Evolutionary conservation across 2,888 invertebrate genomes (phyloP).

Genomic region (Andrena marginata): DNA sequence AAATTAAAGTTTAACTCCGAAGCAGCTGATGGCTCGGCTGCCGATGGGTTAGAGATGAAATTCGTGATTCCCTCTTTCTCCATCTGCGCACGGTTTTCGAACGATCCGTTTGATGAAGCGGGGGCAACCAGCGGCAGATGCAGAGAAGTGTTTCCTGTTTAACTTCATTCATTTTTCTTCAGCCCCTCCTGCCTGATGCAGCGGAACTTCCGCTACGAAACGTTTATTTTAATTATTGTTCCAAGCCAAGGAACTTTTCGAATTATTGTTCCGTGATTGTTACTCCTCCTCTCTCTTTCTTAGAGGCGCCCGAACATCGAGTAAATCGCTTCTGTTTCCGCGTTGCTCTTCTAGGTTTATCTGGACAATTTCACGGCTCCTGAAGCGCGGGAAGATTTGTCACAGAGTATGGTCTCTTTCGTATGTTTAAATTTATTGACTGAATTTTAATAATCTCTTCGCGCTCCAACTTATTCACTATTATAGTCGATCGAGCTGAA

Average conservation of each 20-base stretch:
- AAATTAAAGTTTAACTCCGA: conserved; percentile 83
- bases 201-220: conserved; percentile 26
- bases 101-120: conserved; percentile 61
- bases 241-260: conserved; percentile 55
- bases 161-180: conserved; percentile 64
- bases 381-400: conserved; percentile 1
- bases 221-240: conserved; percentile 65
- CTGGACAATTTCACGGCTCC: conserved; percentile 14
- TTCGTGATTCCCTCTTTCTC: conserved; percentile 64
- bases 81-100: conserved; percentile 60
- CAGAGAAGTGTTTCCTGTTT: conserved; percentile 60
- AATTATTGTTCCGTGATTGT: conserved; percentile 53
- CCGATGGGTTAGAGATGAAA: conserved; percentile 73
- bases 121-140: conserved; percentile 60
- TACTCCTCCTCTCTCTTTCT: conserved; percentile 8
- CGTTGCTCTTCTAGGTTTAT: conserved; percentile 32
- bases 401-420: not conserved
- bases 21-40: conserved; percentile 68
- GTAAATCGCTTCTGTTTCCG: conserved; percentile 39
- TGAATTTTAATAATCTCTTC: too few relatives aligned
- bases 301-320: conserved; percentile 17
- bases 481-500: too few relatives aligned
- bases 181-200: not conserved
- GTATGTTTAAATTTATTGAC: not conserved
- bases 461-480: too few relatives aligned